A percentile compares a stretch with the other conserved stretches of the same genome.
These are phyloP conservation scores for Hyperoplus lanceolatus DNA, from an alignment of 2,797 vertebrate genomes.

Conservation along the genomic window DNA sequence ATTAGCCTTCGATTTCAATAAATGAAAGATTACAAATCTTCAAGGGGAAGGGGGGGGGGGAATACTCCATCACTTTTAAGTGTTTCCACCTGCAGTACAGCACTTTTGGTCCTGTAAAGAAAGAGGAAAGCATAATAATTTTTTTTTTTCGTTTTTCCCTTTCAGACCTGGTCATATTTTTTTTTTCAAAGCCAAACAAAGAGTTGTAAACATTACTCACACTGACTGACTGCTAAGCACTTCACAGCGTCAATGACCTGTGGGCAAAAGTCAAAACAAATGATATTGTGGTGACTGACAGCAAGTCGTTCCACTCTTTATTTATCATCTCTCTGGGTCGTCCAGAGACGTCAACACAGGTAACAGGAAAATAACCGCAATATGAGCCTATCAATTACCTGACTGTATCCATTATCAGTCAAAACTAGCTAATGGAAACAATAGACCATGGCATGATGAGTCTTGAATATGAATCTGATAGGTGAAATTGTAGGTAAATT, in stretches of 20 bases:
- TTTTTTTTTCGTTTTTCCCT: too few species aligned
- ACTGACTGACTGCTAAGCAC: not conserved
- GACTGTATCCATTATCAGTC: not conserved
- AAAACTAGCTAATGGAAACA: not conserved
- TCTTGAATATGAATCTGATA: not conserved
- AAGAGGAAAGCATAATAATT: not conserved
- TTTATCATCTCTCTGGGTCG: not conserved
- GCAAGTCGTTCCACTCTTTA: slow-evolving; percentile 6
- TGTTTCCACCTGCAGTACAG: not conserved
- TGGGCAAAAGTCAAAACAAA: slow-evolving; percentile 15
- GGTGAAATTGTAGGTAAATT: not conserved
- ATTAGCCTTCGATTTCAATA: not conserved
- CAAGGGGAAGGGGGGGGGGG: too few species aligned
- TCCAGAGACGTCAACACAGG: not conserved
- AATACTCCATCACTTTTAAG: not conserved
- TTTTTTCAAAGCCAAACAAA: not conserved
- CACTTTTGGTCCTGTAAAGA: not conserved
- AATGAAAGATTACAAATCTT: not conserved
- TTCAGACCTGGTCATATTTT: too few species aligned
- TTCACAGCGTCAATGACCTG: slow-evolving; percentile 5
- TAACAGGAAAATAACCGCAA: not conserved
- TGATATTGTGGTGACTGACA: slow-evolving; percentile 9
- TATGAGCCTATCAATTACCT: not conserved
- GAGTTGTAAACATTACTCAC: slow-evolving; percentile 14
- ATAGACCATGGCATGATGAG: not conserved